Evolutionary conservation across 2,797 vertebrate species (phyloP), one percentile per base, ranked within the genome.

Genomic region (Caiman crocodilus): DNA sequence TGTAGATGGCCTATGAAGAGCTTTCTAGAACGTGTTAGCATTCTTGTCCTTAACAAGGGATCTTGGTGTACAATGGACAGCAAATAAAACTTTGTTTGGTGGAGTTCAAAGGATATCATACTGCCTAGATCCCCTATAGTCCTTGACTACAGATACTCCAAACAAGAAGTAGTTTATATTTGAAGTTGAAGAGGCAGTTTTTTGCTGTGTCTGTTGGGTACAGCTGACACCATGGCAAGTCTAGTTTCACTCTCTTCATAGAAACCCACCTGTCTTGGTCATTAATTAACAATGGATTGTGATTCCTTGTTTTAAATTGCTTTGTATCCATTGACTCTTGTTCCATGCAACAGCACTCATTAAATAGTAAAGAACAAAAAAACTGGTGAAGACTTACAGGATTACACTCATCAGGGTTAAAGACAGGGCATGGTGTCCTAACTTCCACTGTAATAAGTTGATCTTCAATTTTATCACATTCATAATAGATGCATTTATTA

Each of bases 381-480:
- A 60, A 84, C 23, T 55, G 18, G 82, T 88, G 74, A 60, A 57
- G 87, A 97, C 97, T 97, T 96, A 97, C 97, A 76, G 85, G 59
- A 35, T 95, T 20, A 0, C 97, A 97, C 63, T 96, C 94, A n/a
- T 1, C 56, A 0, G 92, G 88, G 1, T 94, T 12, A 0, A 94
- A 82, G 4, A 32, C 63, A 0, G 97, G 96, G 25, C 97, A 97
- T 28, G 79, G n/a, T 96, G 1, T 92, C 79, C 76, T 90, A 8
- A 14, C 67, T 77, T 96, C 88, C 32, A 95, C 96, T 82, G 89
- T 5, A 90, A 96, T 82, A 76, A 58, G 92, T 79, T 97, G 93
- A 94, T 98, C 87, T 86, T 95, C 91, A 6, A 60, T 83, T 91
- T 96, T 84, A 85, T 98, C 96, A 59, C 98, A 98, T 90, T 74